These are phyloP conservation scores for Actinernus sp. DNA, from an alignment of 92 coral and sea anemone species.

Conservation along the genomic window DNA sequence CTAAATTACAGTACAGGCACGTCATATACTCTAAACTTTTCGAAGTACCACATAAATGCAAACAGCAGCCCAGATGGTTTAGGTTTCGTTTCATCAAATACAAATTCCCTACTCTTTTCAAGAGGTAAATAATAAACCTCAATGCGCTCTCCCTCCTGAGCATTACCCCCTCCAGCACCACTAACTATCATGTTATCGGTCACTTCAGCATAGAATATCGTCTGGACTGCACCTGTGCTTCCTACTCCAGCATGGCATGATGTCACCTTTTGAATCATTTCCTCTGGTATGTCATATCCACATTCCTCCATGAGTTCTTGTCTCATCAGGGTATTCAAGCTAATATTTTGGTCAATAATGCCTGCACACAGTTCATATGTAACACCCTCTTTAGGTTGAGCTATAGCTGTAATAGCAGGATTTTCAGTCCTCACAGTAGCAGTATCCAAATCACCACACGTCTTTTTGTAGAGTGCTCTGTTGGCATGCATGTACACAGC, in stretches of 20 bases:
- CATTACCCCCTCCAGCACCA: slow-evolving; percentile 90
- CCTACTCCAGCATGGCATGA: slow-evolving; percentile 86
- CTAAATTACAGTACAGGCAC: no score
- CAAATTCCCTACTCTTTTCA: slow-evolving; percentile 77
- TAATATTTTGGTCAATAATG: slow-evolving; percentile 85
- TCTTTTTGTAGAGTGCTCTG: slow-evolving; percentile 65
- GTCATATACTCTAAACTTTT: slow-evolving; percentile 57
- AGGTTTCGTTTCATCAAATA: slow-evolving; percentile 78
- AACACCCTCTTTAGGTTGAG: slow-evolving; percentile 72
- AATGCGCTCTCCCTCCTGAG: slow-evolving; percentile 87
- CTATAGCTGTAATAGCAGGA: slow-evolving; percentile 60
- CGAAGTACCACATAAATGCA: slow-evolving; percentile 97
- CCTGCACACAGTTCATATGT: slow-evolving; percentile 99
- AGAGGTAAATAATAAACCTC: slow-evolving; percentile 90
- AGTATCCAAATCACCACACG: slow-evolving; percentile 16
- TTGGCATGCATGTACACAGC: slow-evolving; percentile 94
- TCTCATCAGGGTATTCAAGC: slow-evolving; percentile 72
- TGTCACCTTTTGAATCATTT: slow-evolving; percentile 66
- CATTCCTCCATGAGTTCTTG: slow-evolving; percentile 97
- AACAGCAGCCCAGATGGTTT: slow-evolving; percentile 88
- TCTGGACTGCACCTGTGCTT: slow-evolving; percentile 78
- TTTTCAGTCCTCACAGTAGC: slow-evolving; percentile 67
- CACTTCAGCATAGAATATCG: slow-evolving; percentile 88
- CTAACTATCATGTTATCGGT: slow-evolving; percentile 84
- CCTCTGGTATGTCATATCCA: slow-evolving; percentile 96